Conservation (phyloP, 2,113 vertebrate genomes). For the Atherinomorus stipes region DNA sequence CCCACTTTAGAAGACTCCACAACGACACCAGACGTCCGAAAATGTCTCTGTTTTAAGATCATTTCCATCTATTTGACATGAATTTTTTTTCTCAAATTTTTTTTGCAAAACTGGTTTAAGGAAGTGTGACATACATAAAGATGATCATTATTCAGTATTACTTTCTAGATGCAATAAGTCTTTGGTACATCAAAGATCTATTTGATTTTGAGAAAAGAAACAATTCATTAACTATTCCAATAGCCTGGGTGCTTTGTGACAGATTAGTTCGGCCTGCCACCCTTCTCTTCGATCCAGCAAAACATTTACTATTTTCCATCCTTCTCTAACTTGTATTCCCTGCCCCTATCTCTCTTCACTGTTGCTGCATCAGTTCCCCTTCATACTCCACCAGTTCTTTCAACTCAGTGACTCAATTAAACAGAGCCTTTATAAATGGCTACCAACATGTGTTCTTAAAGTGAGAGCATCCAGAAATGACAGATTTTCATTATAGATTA, state of each 20-base stretch:
- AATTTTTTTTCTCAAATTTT: neutral
- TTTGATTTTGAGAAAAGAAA: constrained; percentile 62
- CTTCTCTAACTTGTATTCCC: constrained; percentile 18
- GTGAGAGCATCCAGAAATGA: constrained; percentile 36
- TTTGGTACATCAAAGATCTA: constrained; percentile 46
- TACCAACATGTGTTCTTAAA: constrained; percentile 23
- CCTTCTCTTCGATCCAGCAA: constrained; percentile 28
- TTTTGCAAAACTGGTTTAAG: constrained; percentile 8
- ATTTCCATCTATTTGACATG: too few relatives aligned
- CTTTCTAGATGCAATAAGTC: constrained; percentile 38
- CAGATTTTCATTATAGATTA: constrained; percentile 65
- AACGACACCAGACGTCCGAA: too few relatives aligned
- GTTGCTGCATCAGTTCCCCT: constrained; percentile 1
- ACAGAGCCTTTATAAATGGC: constrained; percentile 17
- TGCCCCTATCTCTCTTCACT: neutral
- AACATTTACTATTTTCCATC: constrained; percentile 18
- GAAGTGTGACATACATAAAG: constrained; percentile 2
- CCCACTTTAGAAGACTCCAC: too few relatives aligned
- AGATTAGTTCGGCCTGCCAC: constrained; percentile 26
- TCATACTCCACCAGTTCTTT: constrained; percentile 1
- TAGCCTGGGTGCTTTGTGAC: constrained; percentile 25
- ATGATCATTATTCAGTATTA: constrained; percentile 1
- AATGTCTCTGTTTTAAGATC: too few relatives aligned
- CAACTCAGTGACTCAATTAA: constrained; percentile 35
- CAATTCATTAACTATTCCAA: constrained; percentile 52